A percentile compares a stretch with the other conserved stretches of the same genome.
These are phyloP conservation scores for Daboia siamensis DNA, from an alignment of 2,113 vertebrate species.

Conservation along the genomic window DNA sequence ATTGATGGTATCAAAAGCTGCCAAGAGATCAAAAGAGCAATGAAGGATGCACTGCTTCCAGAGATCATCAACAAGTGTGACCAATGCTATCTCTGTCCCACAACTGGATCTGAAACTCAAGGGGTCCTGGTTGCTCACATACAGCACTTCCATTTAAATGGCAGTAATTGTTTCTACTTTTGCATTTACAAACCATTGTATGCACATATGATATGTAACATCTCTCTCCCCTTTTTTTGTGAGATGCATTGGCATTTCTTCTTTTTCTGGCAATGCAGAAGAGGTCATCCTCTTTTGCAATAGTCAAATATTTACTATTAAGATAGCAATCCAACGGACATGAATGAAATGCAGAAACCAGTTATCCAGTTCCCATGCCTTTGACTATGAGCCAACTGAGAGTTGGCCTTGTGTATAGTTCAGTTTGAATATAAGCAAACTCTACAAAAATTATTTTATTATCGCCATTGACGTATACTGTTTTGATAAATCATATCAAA, in stretches of 20 bases:
- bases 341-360: not conserved
- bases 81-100: not conserved
- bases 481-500: not conserved
- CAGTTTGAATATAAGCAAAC: not conserved
- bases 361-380: not conserved
- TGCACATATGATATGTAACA: not conserved
- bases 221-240: not conserved
- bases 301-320: not conserved
- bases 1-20: not conserved
- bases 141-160: not conserved
- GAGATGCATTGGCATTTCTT: not conserved
- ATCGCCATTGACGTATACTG: not conserved
- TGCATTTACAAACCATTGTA: not conserved
- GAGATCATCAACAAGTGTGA: not conserved
- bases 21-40: not conserved
- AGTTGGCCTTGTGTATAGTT: not conserved
- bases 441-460: not conserved
- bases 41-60: not conserved
- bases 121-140: not conserved
- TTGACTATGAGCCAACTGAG: not conserved
- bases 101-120: not conserved
- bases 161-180: not conserved
- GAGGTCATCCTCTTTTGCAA: not conserved
- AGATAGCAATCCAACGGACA: not conserved
- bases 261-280: not conserved